Percentiles rank a stretch among this genome's conserved stretches.
phyloP scores from a whole-genome alignment of 2,113 vertebrate species.

The Ploceus nigricollis region DNA sequence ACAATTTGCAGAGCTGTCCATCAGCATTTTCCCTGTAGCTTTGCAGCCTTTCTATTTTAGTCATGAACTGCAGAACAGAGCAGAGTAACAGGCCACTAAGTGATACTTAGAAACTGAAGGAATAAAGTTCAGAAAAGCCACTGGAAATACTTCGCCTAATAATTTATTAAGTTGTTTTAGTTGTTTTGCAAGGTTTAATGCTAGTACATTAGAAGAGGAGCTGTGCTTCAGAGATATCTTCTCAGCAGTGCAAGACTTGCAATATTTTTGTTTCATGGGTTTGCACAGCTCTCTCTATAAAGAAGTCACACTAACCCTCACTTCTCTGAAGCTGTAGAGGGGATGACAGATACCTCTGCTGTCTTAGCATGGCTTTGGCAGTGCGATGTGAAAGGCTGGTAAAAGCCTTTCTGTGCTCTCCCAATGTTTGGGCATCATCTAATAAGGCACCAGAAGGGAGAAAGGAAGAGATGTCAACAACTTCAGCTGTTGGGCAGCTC shows the following conservation, averaged over 20 bases:
- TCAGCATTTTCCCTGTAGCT: slow-evolving; percentile 31
- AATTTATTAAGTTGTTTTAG: background rate
- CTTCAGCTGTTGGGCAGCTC: background rate
- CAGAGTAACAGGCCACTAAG: background rate
- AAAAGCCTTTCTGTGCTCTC: background rate
- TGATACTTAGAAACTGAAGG: background rate
- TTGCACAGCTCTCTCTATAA: background rate
- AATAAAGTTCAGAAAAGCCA: background rate
- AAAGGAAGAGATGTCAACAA: background rate
- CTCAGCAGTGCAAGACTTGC: background rate
- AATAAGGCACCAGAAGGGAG: background rate
- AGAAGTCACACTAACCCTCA: background rate
- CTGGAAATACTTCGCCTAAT: background rate
- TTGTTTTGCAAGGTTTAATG: background rate
- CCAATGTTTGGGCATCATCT: background rate
- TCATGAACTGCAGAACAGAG: background rate
- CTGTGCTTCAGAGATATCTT: background rate
- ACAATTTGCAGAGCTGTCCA: slow-evolving; percentile 64
- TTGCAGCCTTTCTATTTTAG: slow-evolving; percentile 58
- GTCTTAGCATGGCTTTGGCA: background rate
- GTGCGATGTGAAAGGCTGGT: background rate
- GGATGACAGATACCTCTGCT: background rate
- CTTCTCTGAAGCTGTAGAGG: background rate
- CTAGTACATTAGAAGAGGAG: background rate
- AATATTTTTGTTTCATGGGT: background rate